Evolutionary conservation across 2,113 vertebrate species (phyloP), one percentile per base, ranked within the genome.

Genomic region (Patagioenas fasciata): DNA sequence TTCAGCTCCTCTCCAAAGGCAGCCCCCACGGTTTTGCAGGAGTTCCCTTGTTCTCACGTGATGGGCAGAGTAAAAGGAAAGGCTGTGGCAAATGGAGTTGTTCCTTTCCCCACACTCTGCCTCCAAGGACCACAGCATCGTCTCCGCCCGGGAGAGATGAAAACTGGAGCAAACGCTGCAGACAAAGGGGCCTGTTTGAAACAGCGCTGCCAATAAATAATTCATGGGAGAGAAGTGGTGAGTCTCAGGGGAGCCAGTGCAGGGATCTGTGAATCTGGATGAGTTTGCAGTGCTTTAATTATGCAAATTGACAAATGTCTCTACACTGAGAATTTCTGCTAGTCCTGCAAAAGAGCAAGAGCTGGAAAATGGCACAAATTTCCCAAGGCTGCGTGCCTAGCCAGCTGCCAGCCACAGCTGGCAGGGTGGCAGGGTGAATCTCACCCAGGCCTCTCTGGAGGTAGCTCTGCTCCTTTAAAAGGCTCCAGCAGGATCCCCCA

Each of bases 231-330:
- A 79, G 95, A 84, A 95, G 88, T 57, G 80, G 92, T 40, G 92
- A 81, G 73, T 93, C 95, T 93, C 92, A 25, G 58, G 96, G 96
- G 96, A 97, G 93, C 96, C 91, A 83, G 95, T 18, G 1, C 80
- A 54, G 83, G 93, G 85, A 96, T 95, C 85, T 95, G 96, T 67
- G 91, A 94, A 96, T 88, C 90, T 62, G 95, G 85, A 96, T 92
- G 95, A 95, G 95, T 95, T 96, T 93, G 95, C 95, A 96, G 92
- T n/a, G 95, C 92, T 96, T 97, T 96, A 97, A 97, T 96, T 96
- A 97, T 96, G 95, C 85, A 96, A 96, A 96, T 95, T 95, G 95
- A 96, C 95, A 97, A 96, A 97, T 93, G 96, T 95, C 95, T 95
- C 90, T 88, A 93, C 83, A 81, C 72, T 50, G 75, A 87, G 69